Base-by-base conservation (phyloP, 2,113 vertebrate species). In the Nerophis lumbriciformis region DNA sequence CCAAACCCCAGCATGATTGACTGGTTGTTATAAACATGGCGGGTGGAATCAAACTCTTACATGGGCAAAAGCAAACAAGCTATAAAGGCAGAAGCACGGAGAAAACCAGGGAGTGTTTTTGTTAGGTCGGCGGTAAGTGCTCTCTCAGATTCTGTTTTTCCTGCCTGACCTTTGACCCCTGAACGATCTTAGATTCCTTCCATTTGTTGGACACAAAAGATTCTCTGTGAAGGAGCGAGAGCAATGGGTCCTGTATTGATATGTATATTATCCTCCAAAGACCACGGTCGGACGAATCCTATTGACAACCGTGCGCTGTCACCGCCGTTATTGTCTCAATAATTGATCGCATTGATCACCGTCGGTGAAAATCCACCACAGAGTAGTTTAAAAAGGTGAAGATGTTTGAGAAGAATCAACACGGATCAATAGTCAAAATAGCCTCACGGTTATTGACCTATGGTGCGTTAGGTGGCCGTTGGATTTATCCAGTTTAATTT, bases 401-500 rank as follows among this genome's bases (percentile, higher is more conserved):
- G 21, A 76, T 66, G 64, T 80, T 83, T 73, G 72, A 50, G 4
- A 6, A 49, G 35, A 68, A 72, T 83, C 75, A 74, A 78, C 82
- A 65, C 53, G 48, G 66, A 81, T 79, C 77, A 73, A 78, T 71
- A 53, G 69, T 66, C 50, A 58, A 49, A 72, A 64, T 49, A 50
- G 16, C 45, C 6, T 0, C 39, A 19, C 52, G 50, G 61, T 71
- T 78, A 63, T 69, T 69, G 44, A 14, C 2, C 63, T 61, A 68
- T 69, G 70, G 66, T 62, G 39, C 47, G 37, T 54, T 38, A n/a
- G 68, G 56, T 53, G 14, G 15, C 51, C 48, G 56, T 61, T 0
- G 6, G 63, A 68, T 75, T 76, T 84, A 84, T 83, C 82, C 59
- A 60, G 80, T 82, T 82, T 66, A 80, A 82, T 76, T 65, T 51